A percentile compares a stretch with the other conserved stretches of the same genome.
Evolutionary conservation across 2,797 vertebrate genomes (phyloP).

Genomic region (Philypnodon macrostomus): DNA sequence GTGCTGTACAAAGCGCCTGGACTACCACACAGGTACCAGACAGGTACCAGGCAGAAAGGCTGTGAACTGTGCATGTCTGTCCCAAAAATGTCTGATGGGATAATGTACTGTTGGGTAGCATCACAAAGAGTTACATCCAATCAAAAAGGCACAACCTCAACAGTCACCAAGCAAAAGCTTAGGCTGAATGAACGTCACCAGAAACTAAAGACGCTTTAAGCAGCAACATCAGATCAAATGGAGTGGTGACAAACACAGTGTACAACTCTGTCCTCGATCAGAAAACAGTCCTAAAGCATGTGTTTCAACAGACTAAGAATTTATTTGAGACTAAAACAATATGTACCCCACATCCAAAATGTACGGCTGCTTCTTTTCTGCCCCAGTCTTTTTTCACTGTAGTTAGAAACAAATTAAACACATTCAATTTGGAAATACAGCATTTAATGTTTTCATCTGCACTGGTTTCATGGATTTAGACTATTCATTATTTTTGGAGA

Average conservation of each 20-base stretch:
- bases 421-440: conserved; percentile 94
- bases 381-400: conserved; percentile 81
- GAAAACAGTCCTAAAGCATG: conserved; percentile 98
- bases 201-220: conserved; percentile 60
- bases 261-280: conserved; percentile 67
- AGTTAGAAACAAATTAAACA: conserved; percentile 94
- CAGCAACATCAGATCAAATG: conserved; percentile 66
- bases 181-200: conserved; percentile 53
- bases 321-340: conserved; percentile 99
- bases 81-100: conserved; percentile 53
- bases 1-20: conserved; percentile 61
- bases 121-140: conserved; percentile 61
- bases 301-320: conserved; percentile 97
- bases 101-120: conserved; percentile 57
- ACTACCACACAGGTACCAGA: conserved; percentile 45
- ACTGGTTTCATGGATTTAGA: conserved; percentile 78
- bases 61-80: conserved; percentile 51
- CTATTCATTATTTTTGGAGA: conserved; percentile 73
- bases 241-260: conserved; percentile 52
- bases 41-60: conserved; percentile 35
- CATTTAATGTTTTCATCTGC: conserved; percentile 85
- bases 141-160: conserved; percentile 74
- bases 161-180: conserved; percentile 65
- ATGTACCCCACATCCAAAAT: conserved; percentile 91
- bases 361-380: conserved; percentile 57